Evolutionary conservation across 2,797 vertebrate genomes (phyloP).

Genomic region (Glyptemys insculpta): DNA sequence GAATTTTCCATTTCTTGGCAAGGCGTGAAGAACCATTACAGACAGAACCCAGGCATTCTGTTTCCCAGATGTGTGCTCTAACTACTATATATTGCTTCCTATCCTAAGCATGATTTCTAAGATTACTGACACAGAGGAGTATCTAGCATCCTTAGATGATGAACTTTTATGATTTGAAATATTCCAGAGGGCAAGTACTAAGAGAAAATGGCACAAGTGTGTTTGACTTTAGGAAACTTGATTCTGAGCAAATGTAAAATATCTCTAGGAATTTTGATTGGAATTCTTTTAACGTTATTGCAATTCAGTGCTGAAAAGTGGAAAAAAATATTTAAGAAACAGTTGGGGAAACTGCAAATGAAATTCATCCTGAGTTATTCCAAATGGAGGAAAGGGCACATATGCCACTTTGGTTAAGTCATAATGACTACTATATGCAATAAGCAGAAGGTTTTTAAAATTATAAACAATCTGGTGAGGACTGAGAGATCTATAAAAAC

Average conservation of each 20-base stretch:
- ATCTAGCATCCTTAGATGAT: background rate
- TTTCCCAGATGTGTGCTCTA: background rate
- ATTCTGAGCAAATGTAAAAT: background rate
- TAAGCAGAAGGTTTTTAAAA: constrained; percentile 11
- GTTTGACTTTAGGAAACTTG: background rate
- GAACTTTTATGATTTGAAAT: background rate
- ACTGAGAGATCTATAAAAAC: background rate
- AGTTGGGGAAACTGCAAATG: background rate
- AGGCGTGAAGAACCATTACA: background rate
- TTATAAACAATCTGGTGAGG: background rate
- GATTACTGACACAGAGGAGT: no score
- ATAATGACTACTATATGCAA: background rate
- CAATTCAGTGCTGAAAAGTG: background rate
- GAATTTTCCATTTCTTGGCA: background rate
- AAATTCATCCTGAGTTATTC: background rate
- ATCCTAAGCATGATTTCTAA: background rate
- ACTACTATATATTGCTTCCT: background rate
- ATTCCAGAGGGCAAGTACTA: background rate
- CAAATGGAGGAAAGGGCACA: background rate
- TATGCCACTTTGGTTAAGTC: background rate
- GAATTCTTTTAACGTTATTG: background rate
- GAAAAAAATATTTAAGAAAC: background rate
- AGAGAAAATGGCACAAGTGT: background rate
- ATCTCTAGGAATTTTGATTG: background rate
- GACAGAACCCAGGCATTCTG: background rate